These are phyloP conservation scores for Aphelocoma californica DNA, from an alignment of 2,797 vertebrate genomes.

Conservation along the genomic window DNA sequence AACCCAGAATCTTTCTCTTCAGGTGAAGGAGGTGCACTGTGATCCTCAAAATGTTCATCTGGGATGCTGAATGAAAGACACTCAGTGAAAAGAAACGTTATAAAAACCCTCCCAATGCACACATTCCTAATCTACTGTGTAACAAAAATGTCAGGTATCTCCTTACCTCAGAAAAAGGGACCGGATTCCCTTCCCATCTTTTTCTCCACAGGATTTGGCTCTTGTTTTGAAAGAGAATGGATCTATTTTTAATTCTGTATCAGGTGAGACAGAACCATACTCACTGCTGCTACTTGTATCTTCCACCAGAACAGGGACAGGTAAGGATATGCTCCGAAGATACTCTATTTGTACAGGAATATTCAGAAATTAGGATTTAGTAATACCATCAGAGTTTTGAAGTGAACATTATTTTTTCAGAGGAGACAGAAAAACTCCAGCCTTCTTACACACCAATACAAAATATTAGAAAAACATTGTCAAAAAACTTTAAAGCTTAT, in stretches of 20 bases:
- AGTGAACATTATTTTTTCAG: background rate
- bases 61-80: conserved; percentile 84
- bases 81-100: background rate
- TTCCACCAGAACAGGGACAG: conserved; percentile 95
- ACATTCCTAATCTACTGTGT: background rate
- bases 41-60: conserved; percentile 98
- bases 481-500: background rate
- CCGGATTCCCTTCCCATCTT: conserved; percentile 86
- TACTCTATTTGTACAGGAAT: conserved; percentile 80
- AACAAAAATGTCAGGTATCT: background rate
- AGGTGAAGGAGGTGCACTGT: conserved; percentile 96
- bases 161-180: conserved; percentile 92
- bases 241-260: conserved; percentile 92
- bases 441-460: background rate
- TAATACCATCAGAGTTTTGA: background rate
- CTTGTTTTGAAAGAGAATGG: conserved; percentile 95
- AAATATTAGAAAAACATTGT: background rate
- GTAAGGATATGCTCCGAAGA: conserved; percentile 93
- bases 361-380: background rate
- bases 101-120: background rate
- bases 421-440: background rate
- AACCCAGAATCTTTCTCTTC: conserved; percentile 97
- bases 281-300: conserved; percentile 99
- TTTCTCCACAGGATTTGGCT: conserved; percentile 92
- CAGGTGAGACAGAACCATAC: conserved; percentile 96